Evolutionary conservation across 2,797 vertebrate genomes (phyloP).

Genomic region (Gymnoscopelus microlampas): DNA sequence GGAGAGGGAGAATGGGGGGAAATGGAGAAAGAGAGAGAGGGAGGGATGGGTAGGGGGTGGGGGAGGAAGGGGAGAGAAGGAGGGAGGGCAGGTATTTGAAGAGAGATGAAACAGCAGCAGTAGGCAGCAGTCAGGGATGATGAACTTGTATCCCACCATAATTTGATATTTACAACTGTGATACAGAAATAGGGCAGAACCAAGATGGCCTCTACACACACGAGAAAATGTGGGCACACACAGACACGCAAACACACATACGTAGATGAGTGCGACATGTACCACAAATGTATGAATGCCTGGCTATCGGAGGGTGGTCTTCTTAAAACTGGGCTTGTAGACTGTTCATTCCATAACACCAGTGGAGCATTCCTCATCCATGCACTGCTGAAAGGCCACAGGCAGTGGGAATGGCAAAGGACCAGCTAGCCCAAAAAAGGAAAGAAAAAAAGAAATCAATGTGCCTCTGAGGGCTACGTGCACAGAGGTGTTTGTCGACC

Average conservation of each 20-base stretch:
- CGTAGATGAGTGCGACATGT: neutral
- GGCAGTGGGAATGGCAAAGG: slow-evolving; percentile 31
- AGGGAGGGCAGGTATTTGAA: slow-evolving; percentile 53
- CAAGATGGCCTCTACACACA: neutral
- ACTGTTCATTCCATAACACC: slow-evolving; percentile 47
- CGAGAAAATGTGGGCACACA: slow-evolving; percentile 9
- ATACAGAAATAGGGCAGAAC: slow-evolving; percentile 22
- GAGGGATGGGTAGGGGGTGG: slow-evolving; percentile 21
- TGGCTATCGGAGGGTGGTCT: slow-evolving; percentile 5
- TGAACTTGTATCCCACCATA: slow-evolving; percentile 43
- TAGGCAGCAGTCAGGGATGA: slow-evolving; percentile 29
- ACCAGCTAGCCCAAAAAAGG: slow-evolving; percentile 16
- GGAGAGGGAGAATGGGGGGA: slow-evolving; percentile 18
- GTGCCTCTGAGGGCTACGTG: slow-evolving; percentile 11
- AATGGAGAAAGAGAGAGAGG: slow-evolving; percentile 27
- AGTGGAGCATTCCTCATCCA: slow-evolving; percentile 25
- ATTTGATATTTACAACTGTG: slow-evolving; percentile 57
- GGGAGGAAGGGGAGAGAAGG: slow-evolving; percentile 31
- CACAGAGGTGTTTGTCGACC: slow-evolving; percentile 23
- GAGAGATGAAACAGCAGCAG: slow-evolving; percentile 42
- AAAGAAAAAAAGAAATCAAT: slow-evolving; percentile 13
- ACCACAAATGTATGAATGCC: slow-evolving; percentile 2
- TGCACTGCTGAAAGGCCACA: slow-evolving; percentile 32
- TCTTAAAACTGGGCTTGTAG: slow-evolving; percentile 10
- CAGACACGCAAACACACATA: slow-evolving; percentile 22